These are phyloP conservation scores for Carcina quercana DNA, from an alignment of 2,888 invertebrate species.

Conservation along the genomic window DNA sequence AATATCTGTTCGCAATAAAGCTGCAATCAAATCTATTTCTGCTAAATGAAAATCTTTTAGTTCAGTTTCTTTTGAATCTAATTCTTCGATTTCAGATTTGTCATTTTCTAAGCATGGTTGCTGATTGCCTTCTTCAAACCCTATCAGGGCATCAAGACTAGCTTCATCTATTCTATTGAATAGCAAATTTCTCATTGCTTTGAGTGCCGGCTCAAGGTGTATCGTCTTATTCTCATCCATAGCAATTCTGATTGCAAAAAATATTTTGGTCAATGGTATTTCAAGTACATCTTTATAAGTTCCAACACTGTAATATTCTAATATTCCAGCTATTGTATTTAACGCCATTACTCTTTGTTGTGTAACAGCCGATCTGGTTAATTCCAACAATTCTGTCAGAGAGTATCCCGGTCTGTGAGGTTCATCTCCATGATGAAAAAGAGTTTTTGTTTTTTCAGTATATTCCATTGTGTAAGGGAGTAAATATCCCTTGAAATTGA, in stretches of 20 bases:
- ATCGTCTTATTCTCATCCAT: slow-evolving; percentile 87
- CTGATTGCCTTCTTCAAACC: slow-evolving; percentile 77
- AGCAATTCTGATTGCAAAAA: slow-evolving; percentile 88
- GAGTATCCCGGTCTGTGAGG: slow-evolving; percentile 93
- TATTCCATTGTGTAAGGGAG: slow-evolving; percentile 80
- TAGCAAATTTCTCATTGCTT: slow-evolving; percentile 83
- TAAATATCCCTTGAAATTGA: slow-evolving; percentile 87
- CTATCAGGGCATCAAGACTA: slow-evolving; percentile 79
- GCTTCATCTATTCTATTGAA: slow-evolving; percentile 87
- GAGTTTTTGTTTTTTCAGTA: slow-evolving; percentile 69
- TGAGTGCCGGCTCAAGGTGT: slow-evolving; percentile 83
- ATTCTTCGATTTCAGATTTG: slow-evolving; percentile 67
- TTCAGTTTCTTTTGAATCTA: slow-evolving; percentile 72
- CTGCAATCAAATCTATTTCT: slow-evolving; percentile 86
- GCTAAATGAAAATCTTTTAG: slow-evolving; percentile 91
- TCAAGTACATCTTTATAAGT: slow-evolving; percentile 84
- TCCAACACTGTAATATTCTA: slow-evolving; percentile 82
- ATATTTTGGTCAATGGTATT: slow-evolving; percentile 83
- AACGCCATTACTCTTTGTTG: slow-evolving; percentile 91
- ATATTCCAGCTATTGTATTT: slow-evolving; percentile 84
- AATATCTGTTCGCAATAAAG: slow-evolving; percentile 83
- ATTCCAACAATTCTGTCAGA: slow-evolving; percentile 88
- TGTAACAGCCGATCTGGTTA: slow-evolving; percentile 83
- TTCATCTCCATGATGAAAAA: slow-evolving; percentile 96
- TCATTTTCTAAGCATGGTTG: slow-evolving; percentile 76